Conservation (phyloP, 2,113 vertebrate genomes). For the Rhabdomys dilectus region DNA sequence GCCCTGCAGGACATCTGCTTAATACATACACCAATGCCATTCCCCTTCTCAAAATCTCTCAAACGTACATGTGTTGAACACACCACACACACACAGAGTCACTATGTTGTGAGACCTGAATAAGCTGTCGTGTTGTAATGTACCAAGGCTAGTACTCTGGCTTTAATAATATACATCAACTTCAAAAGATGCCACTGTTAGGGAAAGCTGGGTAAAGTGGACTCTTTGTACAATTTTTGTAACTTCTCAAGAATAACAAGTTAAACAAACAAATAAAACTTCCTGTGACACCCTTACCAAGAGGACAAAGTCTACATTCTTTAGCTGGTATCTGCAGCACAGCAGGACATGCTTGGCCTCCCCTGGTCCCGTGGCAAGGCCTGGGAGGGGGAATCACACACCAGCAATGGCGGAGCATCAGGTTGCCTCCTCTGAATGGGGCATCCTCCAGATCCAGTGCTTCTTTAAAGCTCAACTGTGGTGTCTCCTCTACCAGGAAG, state of each 20-base stretch:
- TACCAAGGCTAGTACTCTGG: neutral
- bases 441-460: neutral
- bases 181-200: neutral
- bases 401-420: fast-evolving
- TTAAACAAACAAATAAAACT: constrained; percentile 45
- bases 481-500: neutral
- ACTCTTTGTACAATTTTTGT: constrained; percentile 38
- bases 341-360: neutral
- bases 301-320: constrained; percentile 19
- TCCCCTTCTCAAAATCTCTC: neutral
- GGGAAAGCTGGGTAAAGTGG: neutral
- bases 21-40: neutral
- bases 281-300: neutral
- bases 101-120: neutral
- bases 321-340: neutral
- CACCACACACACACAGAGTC: neutral
- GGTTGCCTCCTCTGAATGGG: neutral
- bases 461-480: neutral
- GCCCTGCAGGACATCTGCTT: neutral
- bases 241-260: constrained; percentile 51
- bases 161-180: neutral
- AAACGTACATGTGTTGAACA: neutral
- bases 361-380: neutral
- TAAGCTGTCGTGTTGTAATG: neutral
- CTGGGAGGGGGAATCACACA: neutral